Evolutionary conservation across 2,888 invertebrate genomes (phyloP).

Genomic region (Caenorhabditis panamensis): DNA sequence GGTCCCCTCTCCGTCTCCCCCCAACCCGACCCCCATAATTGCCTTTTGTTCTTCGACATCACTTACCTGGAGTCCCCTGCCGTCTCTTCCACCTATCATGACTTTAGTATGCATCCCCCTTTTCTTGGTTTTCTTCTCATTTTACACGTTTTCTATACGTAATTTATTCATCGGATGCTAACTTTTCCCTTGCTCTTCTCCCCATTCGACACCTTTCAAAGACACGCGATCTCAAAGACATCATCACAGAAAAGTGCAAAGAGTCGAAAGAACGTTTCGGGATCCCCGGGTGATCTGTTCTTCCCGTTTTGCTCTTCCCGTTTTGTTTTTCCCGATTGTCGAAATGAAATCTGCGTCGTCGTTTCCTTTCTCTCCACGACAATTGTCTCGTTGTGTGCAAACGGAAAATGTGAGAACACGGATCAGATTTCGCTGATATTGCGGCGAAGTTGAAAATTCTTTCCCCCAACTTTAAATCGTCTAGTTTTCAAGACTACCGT

Average conservation of each 20-base stretch:
- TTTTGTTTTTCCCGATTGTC: neutral
- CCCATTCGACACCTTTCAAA: slow-evolving; percentile 16
- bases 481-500: too few species aligned
- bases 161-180: slow-evolving; percentile 37
- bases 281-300: too few species aligned
- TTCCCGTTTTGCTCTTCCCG: too few species aligned
- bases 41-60: slow-evolving; percentile 58
- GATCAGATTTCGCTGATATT: slow-evolving; percentile 16
- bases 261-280: neutral
- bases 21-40: slow-evolving; percentile 36
- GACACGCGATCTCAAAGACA: slow-evolving; percentile 22
- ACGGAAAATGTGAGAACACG: slow-evolving; percentile 32
- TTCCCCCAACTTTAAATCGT: too few species aligned
- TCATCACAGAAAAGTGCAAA: slow-evolving; percentile 26
- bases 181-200: too few species aligned
- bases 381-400: slow-evolving; percentile 33
- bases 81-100: slow-evolving; percentile 26
- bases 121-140: slow-evolving; percentile 7
- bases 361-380: slow-evolving; percentile 1
- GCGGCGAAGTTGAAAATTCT: slow-evolving; percentile 30
- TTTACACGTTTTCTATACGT: slow-evolving; percentile 38
- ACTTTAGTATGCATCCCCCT: slow-evolving; percentile 14
- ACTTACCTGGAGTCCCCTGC: slow-evolving; percentile 39
- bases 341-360: neutral
- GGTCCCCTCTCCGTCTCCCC: slow-evolving; percentile 8